A percentile compares a stretch with the other conserved stretches of the same genome.
These are phyloP conservation scores for Alligator mississippiensis DNA, from an alignment of 2,113 vertebrate genomes.

Conservation along the genomic window DNA sequence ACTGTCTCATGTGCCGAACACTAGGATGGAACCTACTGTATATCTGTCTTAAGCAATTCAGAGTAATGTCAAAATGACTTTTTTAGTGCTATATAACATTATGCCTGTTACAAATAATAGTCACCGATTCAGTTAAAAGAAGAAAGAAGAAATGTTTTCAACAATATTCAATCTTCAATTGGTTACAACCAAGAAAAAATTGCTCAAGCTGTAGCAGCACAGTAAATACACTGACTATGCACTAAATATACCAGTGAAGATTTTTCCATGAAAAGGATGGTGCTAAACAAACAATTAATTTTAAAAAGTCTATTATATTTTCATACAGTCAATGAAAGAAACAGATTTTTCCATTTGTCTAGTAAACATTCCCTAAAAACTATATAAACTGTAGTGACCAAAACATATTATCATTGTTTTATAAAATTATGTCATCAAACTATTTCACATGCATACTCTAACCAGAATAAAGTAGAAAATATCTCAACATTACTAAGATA, in stretches of 20 bases:
- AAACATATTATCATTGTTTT: neutral
- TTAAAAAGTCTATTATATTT: neutral
- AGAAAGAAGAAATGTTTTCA: neutral
- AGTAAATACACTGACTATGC: neutral
- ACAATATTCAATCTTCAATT: neutral
- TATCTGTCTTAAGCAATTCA: neutral
- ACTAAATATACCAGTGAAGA: neutral
- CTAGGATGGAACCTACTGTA: neutral
- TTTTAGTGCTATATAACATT: neutral
- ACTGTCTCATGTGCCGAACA: neutral
- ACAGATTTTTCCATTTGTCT: neutral
- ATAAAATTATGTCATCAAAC: neutral
- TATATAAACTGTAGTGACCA: neutral
- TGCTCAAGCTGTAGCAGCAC: neutral
- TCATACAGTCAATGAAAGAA: neutral
- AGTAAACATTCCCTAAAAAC: neutral
- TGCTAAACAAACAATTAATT: neutral
- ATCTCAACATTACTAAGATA: neutral
- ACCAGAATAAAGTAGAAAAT: neutral
- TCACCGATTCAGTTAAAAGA: neutral
- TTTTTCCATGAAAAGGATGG: neutral
- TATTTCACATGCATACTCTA: neutral
- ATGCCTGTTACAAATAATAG: neutral
- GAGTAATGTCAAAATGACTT: neutral
- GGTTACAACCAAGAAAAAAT: neutral